Evolutionary conservation across 2,797 vertebrate genomes (phyloP).

Genomic region (Premnoplex brunnescens): DNA sequence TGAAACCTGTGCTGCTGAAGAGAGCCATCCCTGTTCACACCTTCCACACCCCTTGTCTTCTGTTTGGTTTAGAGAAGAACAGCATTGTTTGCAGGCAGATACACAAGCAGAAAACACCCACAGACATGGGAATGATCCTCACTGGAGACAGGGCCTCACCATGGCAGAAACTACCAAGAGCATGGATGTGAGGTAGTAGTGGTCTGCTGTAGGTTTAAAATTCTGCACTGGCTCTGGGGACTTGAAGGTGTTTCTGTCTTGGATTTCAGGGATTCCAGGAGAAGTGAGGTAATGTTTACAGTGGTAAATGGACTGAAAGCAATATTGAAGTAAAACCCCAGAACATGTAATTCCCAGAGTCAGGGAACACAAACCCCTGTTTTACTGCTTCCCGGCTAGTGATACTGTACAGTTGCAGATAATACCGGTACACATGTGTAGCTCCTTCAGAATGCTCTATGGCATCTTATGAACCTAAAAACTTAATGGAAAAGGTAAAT

Average conservation of each 20-base stretch:
- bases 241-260: neutral
- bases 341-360: neutral
- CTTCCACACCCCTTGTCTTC: neutral
- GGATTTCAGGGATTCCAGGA: neutral
- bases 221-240: neutral
- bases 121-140: neutral
- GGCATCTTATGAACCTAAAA: neutral
- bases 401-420: neutral
- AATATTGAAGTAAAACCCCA: neutral
- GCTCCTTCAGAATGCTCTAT: neutral
- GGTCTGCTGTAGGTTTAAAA: neutral
- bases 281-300: neutral
- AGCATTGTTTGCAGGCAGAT: neutral
- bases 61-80: neutral
- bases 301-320: neutral
- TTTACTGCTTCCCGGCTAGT: neutral
- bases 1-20: neutral
- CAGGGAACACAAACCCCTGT: neutral
- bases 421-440: neutral
- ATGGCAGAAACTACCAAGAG: neutral
- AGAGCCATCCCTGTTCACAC: neutral
- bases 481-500: neutral
- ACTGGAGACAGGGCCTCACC: neutral
- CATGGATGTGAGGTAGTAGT: neutral
- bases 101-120: neutral